A percentile compares a stretch with the other conserved stretches of the same genome.
Conservation (phyloP, 2,797 vertebrate species). For the Xenopus petersii region DNA sequence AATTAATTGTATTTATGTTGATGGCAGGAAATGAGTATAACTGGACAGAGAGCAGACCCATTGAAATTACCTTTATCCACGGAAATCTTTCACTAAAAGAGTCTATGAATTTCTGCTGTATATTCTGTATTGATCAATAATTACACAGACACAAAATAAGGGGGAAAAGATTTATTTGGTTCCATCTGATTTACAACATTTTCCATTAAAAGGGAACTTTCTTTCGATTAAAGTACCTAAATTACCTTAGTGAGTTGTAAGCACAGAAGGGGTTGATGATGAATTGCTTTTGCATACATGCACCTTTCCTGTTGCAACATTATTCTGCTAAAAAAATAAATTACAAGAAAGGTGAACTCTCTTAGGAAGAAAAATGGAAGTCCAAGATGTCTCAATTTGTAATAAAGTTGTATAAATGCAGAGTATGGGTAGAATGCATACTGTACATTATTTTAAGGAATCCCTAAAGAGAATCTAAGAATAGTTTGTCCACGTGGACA, state of each 20-base stretch:
- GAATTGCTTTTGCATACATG: slow-evolving; percentile 79
- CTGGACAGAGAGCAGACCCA: slow-evolving; percentile 12
- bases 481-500: slow-evolving; percentile 60
- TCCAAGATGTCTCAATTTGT: slow-evolving; percentile 64
- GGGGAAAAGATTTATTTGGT: slow-evolving; percentile 69
- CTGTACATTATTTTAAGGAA: slow-evolving; percentile 28
- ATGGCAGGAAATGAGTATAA: slow-evolving; percentile 1
- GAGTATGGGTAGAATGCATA: slow-evolving; percentile 59
- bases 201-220: slow-evolving; percentile 74
- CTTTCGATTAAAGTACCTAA: slow-evolving; percentile 77
- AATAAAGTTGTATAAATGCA: slow-evolving; percentile 66
- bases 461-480: slow-evolving; percentile 65
- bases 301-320: slow-evolving; percentile 68
- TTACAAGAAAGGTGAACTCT: slow-evolving; percentile 62
- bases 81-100: slow-evolving; percentile 56
- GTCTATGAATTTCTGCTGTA: slow-evolving; percentile 69
- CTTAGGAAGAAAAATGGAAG: slow-evolving; percentile 72
- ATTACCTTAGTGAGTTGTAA: slow-evolving; percentile 78
- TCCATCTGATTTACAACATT: slow-evolving; percentile 54
- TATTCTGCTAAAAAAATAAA: slow-evolving; percentile 62
- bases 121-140: slow-evolving; percentile 75
- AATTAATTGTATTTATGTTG: too few relatives aligned
- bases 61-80: slow-evolving; percentile 37
- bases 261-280: slow-evolving; percentile 78
- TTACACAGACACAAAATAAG: slow-evolving; percentile 42